Conservation (phyloP, 2,113 vertebrate species). For the Dipodomys stephensi region DNA sequence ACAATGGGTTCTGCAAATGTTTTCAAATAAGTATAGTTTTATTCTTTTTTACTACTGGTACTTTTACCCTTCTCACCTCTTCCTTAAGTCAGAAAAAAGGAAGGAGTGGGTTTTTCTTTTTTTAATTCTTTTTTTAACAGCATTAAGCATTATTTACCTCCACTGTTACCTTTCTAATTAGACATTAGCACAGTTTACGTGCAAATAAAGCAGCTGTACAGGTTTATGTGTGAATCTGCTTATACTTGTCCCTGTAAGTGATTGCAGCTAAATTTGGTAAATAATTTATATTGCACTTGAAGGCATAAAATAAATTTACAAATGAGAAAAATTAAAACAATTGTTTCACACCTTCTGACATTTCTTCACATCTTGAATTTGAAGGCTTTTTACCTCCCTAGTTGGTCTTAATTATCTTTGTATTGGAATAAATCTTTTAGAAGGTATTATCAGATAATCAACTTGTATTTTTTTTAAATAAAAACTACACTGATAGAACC, state of each 20-base stretch:
- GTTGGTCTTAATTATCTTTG: slow-evolving; percentile 79
- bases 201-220: slow-evolving; percentile 78
- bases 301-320: slow-evolving; percentile 81
- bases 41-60: not conserved
- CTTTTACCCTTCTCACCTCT: not conserved
- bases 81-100: slow-evolving; percentile 52
- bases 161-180: slow-evolving; percentile 80
- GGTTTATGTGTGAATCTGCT: slow-evolving; percentile 77
- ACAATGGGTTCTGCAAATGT: not conserved
- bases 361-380: slow-evolving; percentile 73
- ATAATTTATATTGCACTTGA: slow-evolving; percentile 80
- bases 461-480: slow-evolving; percentile 43
- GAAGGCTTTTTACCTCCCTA: slow-evolving; percentile 71
- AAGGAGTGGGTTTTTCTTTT: not conserved
- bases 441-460: slow-evolving; percentile 61
- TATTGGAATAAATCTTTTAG: slow-evolving; percentile 51
- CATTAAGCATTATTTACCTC: slow-evolving; percentile 80
- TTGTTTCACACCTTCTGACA: slow-evolving; percentile 80
- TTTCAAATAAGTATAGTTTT: not conserved
- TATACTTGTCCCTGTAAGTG: slow-evolving; percentile 75
- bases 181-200: slow-evolving; percentile 80
- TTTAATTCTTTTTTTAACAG: slow-evolving; percentile 38
- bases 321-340: slow-evolving; percentile 76
- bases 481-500: not conserved
- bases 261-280: slow-evolving; percentile 82